A percentile compares a stretch with the other conserved stretches of the same genome.
Evolutionary conservation across 2,797 vertebrate species (phyloP).

Genomic region (Acanthurus tractus): DNA sequence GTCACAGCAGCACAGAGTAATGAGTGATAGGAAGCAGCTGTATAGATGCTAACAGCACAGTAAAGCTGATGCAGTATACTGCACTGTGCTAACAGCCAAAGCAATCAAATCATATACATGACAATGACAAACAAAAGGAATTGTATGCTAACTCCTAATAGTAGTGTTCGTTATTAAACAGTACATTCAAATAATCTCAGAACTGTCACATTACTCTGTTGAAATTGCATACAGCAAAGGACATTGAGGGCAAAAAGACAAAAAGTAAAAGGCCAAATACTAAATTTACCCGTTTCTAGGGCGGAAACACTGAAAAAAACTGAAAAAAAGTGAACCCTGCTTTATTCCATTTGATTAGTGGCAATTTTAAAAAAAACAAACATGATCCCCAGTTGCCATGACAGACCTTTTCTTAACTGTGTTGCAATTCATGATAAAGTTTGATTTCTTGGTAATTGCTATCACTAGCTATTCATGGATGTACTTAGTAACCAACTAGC

Average conservation of each 20-base stretch:
- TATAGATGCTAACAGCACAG: conserved; percentile 38
- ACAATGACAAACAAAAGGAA: conserved; percentile 23
- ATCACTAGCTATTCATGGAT: neutral
- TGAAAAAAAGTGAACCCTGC: conserved; percentile 59
- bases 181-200: conserved; percentile 77
- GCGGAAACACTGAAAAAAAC: conserved; percentile 5
- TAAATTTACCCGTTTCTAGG: conserved; percentile 27
- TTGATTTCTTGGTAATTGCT: neutral
- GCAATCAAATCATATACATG: conserved; percentile 38
- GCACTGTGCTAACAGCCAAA: conserved; percentile 26
- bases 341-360: conserved; percentile 47
- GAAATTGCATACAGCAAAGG: conserved; percentile 62
- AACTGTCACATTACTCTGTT: conserved; percentile 55
- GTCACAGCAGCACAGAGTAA: conserved; percentile 33
- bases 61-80: conserved; percentile 35
- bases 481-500: neutral
- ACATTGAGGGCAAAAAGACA: conserved; percentile 8
- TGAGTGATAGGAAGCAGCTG: conserved; percentile 37
- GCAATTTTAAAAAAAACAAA: conserved; percentile 48
- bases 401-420: neutral
- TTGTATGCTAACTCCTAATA: conserved; percentile 24
- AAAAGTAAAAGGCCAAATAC: conserved; percentile 31
- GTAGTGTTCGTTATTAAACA: conserved; percentile 60
- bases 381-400: neutral
- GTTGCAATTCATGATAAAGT: neutral